Conservation (phyloP, 2,797 vertebrate species). For the Smutsia temminckii region DNA sequence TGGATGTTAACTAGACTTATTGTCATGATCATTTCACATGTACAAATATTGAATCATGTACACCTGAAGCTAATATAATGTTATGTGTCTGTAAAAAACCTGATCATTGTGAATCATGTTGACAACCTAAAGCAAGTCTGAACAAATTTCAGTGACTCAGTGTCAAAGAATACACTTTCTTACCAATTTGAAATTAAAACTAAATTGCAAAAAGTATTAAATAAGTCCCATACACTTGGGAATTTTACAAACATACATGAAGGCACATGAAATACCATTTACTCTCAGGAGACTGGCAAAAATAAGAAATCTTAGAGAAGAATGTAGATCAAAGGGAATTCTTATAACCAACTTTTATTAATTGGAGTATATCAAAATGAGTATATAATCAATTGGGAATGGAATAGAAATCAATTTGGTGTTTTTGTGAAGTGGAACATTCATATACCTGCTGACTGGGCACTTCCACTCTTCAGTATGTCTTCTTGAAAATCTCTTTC, state of each 20-base stretch:
- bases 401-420: not conserved
- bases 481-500: not conserved
- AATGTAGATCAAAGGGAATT: not conserved
- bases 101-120: too few relatives aligned
- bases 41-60: not conserved
- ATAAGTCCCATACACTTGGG: not conserved
- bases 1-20: not conserved
- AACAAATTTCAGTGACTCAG: not conserved
- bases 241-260: not conserved
- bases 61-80: not conserved
- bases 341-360: not conserved
- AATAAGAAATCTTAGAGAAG: not conserved
- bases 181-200: not conserved
- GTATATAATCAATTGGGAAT: not conserved
- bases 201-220: not conserved
- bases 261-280: not conserved
- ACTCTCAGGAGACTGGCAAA: not conserved
- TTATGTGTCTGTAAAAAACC: not conserved
- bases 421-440: not conserved
- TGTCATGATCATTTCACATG: not conserved
- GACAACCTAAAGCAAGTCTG: not conserved
- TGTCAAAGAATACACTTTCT: not conserved
- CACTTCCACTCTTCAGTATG: not conserved
- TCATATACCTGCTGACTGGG: not conserved
- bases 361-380: too few relatives aligned